phyloP scores from a whole-genome alignment of 1,140 invertebrate genomes.

The Drosophila nigrodunni region DNA sequence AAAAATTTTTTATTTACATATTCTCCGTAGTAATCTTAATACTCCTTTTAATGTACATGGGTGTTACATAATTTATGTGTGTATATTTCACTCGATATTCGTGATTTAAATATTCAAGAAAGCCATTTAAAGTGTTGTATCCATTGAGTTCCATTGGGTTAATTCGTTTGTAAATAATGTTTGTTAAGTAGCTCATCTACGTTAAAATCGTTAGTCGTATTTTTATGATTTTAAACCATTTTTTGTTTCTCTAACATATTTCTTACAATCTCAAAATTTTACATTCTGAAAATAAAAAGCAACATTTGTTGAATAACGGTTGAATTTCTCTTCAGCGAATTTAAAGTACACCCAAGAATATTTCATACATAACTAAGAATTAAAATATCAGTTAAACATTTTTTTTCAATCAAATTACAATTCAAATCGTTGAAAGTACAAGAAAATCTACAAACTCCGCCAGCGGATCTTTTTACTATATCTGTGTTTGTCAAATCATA shows the following conservation, averaged over 20 bases:
- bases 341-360: too few species aligned
- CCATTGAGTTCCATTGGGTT: conserved; percentile 30
- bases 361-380: too few species aligned
- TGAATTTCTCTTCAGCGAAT: too few species aligned
- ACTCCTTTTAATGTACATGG: conserved; percentile 60
- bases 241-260: conserved; percentile 26
- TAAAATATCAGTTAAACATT: too few species aligned
- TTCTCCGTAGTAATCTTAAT: conserved; percentile 31
- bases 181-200: conserved; percentile 47
- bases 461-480: conserved; percentile 53
- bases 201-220: conserved; percentile 66
- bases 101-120: conserved; percentile 36
- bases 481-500: neutral
- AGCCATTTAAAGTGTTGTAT: conserved; percentile 27
- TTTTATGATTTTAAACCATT: conserved; percentile 62
- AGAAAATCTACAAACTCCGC: conserved; percentile 53
- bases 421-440: neutral
- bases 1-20: conserved; percentile 70
- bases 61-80: conserved; percentile 11
- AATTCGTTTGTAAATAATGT: conserved; percentile 28
- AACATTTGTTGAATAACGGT: too few species aligned
- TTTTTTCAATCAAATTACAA: too few species aligned
- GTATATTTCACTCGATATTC: conserved; percentile 51
- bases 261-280: conserved; percentile 15
- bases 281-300: too few species aligned